Evolutionary conservation across 2,797 vertebrate genomes (phyloP).

Genomic region (Typhlichthys eigenmanni): DNA sequence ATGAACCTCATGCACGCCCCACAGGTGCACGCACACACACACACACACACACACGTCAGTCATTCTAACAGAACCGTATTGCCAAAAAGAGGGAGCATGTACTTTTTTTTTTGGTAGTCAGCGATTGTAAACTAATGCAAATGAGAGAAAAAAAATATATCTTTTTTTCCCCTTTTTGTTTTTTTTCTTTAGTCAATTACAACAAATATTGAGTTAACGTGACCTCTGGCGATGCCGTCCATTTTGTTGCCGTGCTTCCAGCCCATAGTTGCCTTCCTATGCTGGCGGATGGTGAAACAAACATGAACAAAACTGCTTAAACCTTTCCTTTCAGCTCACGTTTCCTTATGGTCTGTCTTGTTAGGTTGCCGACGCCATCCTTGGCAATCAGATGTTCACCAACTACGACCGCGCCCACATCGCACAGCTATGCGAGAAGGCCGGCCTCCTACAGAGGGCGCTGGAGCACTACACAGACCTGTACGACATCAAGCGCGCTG

Average conservation of each 20-base stretch:
- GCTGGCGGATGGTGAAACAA: no score
- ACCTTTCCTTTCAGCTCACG: background rate
- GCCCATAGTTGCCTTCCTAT: no score
- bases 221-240: no score
- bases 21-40: slow-evolving; percentile 78
- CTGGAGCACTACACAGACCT: slow-evolving; percentile 95
- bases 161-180: no score
- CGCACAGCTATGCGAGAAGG: slow-evolving; percentile 95
- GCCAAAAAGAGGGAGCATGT: background rate
- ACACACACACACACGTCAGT: background rate
- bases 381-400: slow-evolving; percentile 98
- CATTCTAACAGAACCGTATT: no score
- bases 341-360: slow-evolving; percentile 15
- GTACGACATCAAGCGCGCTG: slow-evolving; percentile 94
- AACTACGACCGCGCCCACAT: slow-evolving; percentile 96
- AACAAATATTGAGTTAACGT: no score
- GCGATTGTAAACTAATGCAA: no score
- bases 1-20: slow-evolving; percentile 99
- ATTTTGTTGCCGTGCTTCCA: no score
- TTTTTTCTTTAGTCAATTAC: no score
- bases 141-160: no score
- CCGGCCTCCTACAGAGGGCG: slow-evolving; percentile 90
- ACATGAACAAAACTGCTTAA: background rate
- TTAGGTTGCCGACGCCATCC: slow-evolving; percentile 94
- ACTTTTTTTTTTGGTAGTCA: no score